A percentile compares a stretch with the other conserved stretches of the same genome.
phyloP scores from a whole-genome alignment of 2,797 vertebrate species.

The Chromobotia macracanthus region DNA sequence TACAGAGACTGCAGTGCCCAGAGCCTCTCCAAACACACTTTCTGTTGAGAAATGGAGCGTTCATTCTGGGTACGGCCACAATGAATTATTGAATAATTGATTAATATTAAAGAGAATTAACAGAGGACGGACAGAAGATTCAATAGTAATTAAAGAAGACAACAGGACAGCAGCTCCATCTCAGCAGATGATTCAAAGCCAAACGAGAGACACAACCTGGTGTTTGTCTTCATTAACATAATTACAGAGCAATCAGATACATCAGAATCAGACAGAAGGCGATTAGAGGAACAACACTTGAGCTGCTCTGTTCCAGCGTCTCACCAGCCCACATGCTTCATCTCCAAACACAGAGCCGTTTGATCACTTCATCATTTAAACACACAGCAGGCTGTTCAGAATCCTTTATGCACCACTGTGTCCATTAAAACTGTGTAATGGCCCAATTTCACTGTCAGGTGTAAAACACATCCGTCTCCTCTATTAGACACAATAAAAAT shows the following conservation, averaged over 20 bases:
- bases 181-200: too few relatives aligned
- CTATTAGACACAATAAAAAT: too few relatives aligned
- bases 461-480: slow-evolving; percentile 21
- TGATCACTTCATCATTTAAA: slow-evolving; percentile 6
- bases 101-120: slow-evolving; percentile 14
- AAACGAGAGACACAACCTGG: too few relatives aligned
- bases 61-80: not conserved
- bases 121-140: slow-evolving; percentile 16
- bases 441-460: slow-evolving; percentile 14
- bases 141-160: slow-evolving; percentile 20
- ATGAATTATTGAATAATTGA: not conserved
- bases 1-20: not conserved
- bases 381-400: slow-evolving; percentile 16
- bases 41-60: slow-evolving; percentile 15
- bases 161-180: slow-evolving; percentile 2
- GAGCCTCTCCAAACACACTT: slow-evolving; percentile 18
- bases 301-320: not conserved
- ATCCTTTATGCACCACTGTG: slow-evolving; percentile 35
- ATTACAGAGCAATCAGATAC: slow-evolving; percentile 25
- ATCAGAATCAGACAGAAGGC: slow-evolving; percentile 32
- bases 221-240: slow-evolving; percentile 21
- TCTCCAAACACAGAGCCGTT: slow-evolving; percentile 5
- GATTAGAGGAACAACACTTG: slow-evolving; percentile 18
- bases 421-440: slow-evolving; percentile 32
- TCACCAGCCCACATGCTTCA: not conserved